A percentile compares a stretch with the other conserved stretches of the same genome.
These are phyloP conservation scores for Alectura lathami DNA, from an alignment of 2,113 vertebrate species.

Conservation along the genomic window DNA sequence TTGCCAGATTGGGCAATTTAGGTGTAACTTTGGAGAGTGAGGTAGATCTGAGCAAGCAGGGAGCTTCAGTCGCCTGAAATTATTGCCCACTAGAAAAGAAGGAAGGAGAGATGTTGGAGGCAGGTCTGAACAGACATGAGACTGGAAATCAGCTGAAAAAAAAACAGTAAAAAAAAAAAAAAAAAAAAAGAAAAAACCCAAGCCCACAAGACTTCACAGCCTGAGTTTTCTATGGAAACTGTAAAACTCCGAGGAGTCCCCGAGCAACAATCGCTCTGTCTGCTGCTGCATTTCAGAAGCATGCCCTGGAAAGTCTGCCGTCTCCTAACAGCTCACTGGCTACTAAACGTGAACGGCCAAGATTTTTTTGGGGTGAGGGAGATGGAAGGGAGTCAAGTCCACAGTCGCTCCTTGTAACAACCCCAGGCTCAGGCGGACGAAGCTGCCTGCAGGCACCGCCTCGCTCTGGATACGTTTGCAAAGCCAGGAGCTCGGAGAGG, in stretches of 20 bases:
- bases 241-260: constrained; percentile 14
- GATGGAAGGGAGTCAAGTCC: constrained; percentile 23
- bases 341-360: background rate
- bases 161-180: background rate
- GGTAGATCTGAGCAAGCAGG: background rate
- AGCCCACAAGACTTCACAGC: background rate
- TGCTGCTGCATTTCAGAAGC: background rate
- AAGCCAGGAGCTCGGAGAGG: background rate
- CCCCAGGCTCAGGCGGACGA: background rate
- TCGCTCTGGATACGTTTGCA: background rate
- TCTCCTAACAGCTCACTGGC: constrained; percentile 24
- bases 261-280: constrained; percentile 17
- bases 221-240: constrained; percentile 25
- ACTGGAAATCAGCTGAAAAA: background rate
- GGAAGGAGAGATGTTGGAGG: background rate
- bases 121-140: background rate
- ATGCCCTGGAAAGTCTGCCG: constrained; percentile 9
- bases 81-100: background rate
- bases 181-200: background rate
- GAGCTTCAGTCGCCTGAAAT: background rate
- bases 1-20: background rate
- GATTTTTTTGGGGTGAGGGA: constrained; percentile 30
- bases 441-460: background rate
- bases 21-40: background rate
- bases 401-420: background rate